A percentile compares a stretch with the other conserved stretches of the same genome.
phyloP scores from a whole-genome alignment of 2,113 vertebrate genomes.

The Uria aalge region DNA sequence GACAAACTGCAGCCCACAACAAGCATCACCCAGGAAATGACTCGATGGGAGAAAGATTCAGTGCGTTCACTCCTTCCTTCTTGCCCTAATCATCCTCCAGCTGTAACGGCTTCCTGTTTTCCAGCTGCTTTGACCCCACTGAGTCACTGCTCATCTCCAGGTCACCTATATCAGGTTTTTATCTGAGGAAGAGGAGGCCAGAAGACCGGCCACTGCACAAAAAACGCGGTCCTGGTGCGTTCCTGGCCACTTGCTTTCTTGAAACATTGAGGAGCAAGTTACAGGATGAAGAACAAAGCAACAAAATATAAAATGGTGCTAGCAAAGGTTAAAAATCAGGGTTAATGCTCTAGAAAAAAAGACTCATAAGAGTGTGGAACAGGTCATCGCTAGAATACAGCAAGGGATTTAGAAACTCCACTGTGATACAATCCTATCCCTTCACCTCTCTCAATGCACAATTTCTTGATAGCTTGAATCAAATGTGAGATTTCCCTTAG shows the following conservation, averaged over 20 bases:
- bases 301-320: background rate
- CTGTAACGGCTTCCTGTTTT: conserved; percentile 60
- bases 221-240: background rate
- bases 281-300: background rate
- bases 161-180: background rate
- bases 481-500: background rate
- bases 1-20: background rate
- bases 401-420: background rate
- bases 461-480: background rate
- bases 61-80: background rate
- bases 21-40: conserved; percentile 43
- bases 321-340: background rate
- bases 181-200: background rate
- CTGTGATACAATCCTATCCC: background rate
- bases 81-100: background rate
- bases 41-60: background rate
- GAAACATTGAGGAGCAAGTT: background rate
- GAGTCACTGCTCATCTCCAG: conserved; percentile 5
- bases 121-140: background rate
- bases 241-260: background rate
- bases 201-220: background rate
- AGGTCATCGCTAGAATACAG: background rate
- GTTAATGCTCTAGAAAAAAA: background rate
- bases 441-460: background rate
- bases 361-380: background rate